phyloP scores from a whole-genome alignment of 30 jellyfish, hydroid and myxozoan genomes.

The Haliclystus octoradiatus region DNA sequence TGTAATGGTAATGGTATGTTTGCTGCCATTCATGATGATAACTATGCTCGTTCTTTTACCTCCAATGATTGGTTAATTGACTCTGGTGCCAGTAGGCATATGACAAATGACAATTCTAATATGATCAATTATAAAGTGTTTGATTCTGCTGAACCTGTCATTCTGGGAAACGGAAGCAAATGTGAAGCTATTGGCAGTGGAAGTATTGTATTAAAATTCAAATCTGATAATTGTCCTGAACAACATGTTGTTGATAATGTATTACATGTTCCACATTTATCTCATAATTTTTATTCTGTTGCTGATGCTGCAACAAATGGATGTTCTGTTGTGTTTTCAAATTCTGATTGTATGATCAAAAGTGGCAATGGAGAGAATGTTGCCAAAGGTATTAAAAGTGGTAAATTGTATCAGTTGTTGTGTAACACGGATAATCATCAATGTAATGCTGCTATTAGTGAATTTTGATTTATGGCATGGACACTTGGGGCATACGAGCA shows the following conservation, averaged over 20 bases:
- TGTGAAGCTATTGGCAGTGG: conserved; percentile 25
- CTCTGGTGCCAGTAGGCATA: no score
- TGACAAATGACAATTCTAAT: no score
- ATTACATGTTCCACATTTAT: conserved; percentile 10
- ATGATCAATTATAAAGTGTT: conserved; percentile 9
- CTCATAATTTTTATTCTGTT: conserved; percentile 15
- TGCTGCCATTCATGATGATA: no score
- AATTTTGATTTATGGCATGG: no score
- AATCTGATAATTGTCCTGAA: conserved; percentile 2
- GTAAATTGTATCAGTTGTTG: neutral
- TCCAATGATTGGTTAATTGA: no score
- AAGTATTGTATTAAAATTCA: neutral
- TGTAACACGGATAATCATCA: no score
- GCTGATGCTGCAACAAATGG: no score
- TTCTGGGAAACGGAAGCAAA: conserved; percentile 21
- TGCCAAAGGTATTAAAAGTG: neutral
- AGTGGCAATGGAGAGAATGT: neutral
- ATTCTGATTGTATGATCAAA: neutral
- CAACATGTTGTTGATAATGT: conserved; percentile 12
- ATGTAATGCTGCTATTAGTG: no score
- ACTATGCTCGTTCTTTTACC: conserved; percentile 4
- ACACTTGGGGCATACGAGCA: no score
- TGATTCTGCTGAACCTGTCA: conserved; percentile 17
- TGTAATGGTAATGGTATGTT: conserved; percentile 7
- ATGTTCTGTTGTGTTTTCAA: no score